Evolutionary conservation across 2,888 invertebrate species (phyloP).

Genomic region (Ophion slaviceki): DNA sequence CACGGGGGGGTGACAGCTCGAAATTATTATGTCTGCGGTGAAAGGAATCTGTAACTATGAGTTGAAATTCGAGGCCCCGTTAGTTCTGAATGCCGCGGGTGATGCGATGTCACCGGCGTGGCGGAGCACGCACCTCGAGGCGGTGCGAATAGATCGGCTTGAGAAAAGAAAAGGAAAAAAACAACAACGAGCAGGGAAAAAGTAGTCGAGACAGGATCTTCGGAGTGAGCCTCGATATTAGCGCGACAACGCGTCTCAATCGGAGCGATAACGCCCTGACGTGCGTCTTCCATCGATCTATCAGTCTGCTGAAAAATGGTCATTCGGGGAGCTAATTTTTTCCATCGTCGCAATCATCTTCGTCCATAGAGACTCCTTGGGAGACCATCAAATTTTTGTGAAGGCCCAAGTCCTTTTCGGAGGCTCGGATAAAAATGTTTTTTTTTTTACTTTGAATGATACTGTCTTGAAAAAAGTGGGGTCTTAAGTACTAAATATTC

Average conservation of each 20-base stretch:
- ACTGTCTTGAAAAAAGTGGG: too few relatives aligned
- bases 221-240: slow-evolving; percentile 5
- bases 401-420: too few relatives aligned
- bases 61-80: slow-evolving; percentile 31
- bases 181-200: neutral
- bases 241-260: neutral
- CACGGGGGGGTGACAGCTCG: neutral
- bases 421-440: too few relatives aligned
- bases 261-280: neutral
- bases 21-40: neutral
- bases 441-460: too few relatives aligned
- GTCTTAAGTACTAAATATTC: too few relatives aligned
- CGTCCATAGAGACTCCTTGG: too few relatives aligned
- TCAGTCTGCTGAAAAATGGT: neutral
- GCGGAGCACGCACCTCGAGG: slow-evolving; percentile 1
- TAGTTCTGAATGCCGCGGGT: slow-evolving; percentile 33
- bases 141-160: neutral
- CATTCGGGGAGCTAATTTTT: too few relatives aligned
- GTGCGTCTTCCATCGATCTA: slow-evolving; percentile 15
- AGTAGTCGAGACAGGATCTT: slow-evolving; percentile 57
- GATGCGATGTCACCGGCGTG: slow-evolving; percentile 24
- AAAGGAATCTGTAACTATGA: slow-evolving; percentile 10
- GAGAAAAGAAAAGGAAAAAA: neutral
- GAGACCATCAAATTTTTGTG: too few relatives aligned
- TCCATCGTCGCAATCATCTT: too few relatives aligned